Conservation (phyloP, 2,888 invertebrate genomes). For the Venusia cambrica region DNA sequence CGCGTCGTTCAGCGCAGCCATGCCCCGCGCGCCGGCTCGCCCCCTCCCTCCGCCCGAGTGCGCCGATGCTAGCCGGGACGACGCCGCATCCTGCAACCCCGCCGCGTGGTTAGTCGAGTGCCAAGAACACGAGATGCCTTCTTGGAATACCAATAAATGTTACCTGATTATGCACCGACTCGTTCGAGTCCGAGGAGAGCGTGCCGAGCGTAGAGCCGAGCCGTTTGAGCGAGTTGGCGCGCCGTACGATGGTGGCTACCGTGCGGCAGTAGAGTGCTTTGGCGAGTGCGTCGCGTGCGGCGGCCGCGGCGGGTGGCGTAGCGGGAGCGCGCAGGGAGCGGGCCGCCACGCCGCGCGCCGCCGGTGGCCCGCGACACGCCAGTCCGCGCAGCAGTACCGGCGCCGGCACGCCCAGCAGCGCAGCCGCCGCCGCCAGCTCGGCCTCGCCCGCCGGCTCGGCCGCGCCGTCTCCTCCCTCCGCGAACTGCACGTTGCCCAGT, state of each 20-base stretch:
- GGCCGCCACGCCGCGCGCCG: slow-evolving; percentile 89
- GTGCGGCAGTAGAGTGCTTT: slow-evolving; percentile 96
- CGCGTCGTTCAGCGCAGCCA: slow-evolving; percentile 95
- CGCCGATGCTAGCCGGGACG: slow-evolving; percentile 92
- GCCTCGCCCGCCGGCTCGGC: slow-evolving; percentile 90
- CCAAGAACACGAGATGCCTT: too few relatives aligned
- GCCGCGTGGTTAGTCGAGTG: too few relatives aligned
- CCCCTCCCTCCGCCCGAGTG: slow-evolving; percentile 85
- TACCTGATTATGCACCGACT: slow-evolving; percentile 91
- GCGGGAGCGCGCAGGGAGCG: slow-evolving; percentile 90
- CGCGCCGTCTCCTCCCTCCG: slow-evolving; percentile 88
- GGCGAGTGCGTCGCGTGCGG: slow-evolving; percentile 93
- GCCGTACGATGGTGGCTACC: slow-evolving; percentile 94
- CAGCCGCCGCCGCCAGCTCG: slow-evolving; percentile 93
- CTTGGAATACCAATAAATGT: too few relatives aligned
- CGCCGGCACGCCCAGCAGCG: slow-evolving; percentile 86
- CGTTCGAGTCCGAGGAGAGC: slow-evolving; percentile 94
- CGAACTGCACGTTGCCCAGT: slow-evolving; percentile 95
- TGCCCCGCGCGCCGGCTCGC: slow-evolving; percentile 91
- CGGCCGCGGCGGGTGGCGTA: slow-evolving; percentile 90
- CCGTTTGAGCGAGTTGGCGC: slow-evolving; percentile 95
- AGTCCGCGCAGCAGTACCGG: slow-evolving; percentile 89
- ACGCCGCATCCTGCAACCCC: slow-evolving; percentile 83
- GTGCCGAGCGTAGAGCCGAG: slow-evolving; percentile 92
- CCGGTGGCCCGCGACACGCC: slow-evolving; percentile 85